Evolutionary conservation across 1,140 invertebrate species (phyloP).

Genomic region (Bombyx mandarina): DNA sequence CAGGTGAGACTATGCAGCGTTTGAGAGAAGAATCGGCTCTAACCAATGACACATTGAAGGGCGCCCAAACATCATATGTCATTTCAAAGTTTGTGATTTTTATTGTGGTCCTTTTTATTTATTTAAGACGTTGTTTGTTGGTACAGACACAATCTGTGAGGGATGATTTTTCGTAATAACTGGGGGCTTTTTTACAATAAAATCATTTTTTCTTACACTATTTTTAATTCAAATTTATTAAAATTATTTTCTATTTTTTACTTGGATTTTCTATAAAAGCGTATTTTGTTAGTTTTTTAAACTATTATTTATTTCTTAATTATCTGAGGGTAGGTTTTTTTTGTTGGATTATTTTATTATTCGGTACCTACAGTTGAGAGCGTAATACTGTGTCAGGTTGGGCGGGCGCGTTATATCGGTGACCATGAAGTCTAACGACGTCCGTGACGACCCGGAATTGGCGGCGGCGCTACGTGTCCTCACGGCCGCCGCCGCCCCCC

Average conservation of each 20-base stretch:
- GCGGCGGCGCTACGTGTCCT: slow-evolving; percentile 87
- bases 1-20: slow-evolving; percentile 91
- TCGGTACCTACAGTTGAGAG: background rate
- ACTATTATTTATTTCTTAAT: too few species aligned
- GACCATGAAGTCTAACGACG: slow-evolving; percentile 95
- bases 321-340: background rate
- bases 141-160: too few species aligned
- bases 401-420: slow-evolving; percentile 95
- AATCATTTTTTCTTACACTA: too few species aligned
- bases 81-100: slow-evolving; percentile 42
- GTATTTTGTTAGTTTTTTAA: too few species aligned
- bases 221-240: too few species aligned
- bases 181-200: too few species aligned
- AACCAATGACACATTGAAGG: slow-evolving; percentile 86
- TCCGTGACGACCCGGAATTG: slow-evolving; percentile 93
- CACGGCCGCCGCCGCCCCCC: slow-evolving; percentile 87
- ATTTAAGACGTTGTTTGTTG: too few species aligned
- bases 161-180: too few species aligned
- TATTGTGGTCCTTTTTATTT: too few species aligned
- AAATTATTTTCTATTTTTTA: too few species aligned
- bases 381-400: slow-evolving; percentile 69
- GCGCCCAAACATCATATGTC: slow-evolving; percentile 74
- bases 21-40: slow-evolving; percentile 94
- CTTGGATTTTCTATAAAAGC: too few species aligned
- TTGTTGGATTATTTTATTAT: background rate